A percentile compares a stretch with the other conserved stretches of the same genome.
Evolutionary conservation across 2,113 vertebrate species (phyloP).

Genomic region (Notothenia coriiceps): DNA sequence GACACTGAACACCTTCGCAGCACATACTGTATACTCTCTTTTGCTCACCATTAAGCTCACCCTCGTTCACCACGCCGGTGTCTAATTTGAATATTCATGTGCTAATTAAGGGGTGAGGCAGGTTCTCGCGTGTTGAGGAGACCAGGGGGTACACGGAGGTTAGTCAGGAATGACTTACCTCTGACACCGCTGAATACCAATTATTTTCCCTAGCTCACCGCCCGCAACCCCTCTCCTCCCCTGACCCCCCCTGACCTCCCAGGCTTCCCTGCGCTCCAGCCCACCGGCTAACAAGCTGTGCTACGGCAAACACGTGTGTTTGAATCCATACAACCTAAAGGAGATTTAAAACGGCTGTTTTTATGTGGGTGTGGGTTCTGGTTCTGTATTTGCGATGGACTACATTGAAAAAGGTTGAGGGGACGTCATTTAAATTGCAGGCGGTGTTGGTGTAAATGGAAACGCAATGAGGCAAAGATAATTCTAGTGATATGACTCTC

Average conservation of each 20-base stretch:
- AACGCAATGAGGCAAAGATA: too few species aligned
- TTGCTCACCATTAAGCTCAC: conserved; percentile 72
- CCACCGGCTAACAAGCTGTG: conserved; percentile 45
- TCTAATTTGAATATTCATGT: conserved; percentile 92
- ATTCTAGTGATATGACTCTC: too few species aligned
- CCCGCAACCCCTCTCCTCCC: conserved; percentile 38
- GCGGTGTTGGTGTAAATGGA: neutral
- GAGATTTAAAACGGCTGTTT: neutral
- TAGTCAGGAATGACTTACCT: conserved; percentile 78
- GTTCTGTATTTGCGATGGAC: neutral
- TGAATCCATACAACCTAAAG: neutral
- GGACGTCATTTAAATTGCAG: neutral
- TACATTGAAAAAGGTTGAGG: neutral
- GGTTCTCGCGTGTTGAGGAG: conserved; percentile 79
- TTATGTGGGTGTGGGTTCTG: neutral
- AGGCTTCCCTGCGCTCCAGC: conserved; percentile 28
- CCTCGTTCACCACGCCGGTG: conserved; percentile 80
- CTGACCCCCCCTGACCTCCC: conserved; percentile 33
- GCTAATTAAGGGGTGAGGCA: conserved; percentile 88
- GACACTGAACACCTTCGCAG: conserved; percentile 2
- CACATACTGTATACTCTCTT: conserved; percentile 28
- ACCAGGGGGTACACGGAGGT: conserved; percentile 76
- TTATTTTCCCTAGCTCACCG: conserved; percentile 67
- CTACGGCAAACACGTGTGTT: conserved; percentile 6
- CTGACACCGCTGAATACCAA: conserved; percentile 81